Conservation (phyloP, 2,797 vertebrate genomes). For the Lagodon rhomboides region DNA sequence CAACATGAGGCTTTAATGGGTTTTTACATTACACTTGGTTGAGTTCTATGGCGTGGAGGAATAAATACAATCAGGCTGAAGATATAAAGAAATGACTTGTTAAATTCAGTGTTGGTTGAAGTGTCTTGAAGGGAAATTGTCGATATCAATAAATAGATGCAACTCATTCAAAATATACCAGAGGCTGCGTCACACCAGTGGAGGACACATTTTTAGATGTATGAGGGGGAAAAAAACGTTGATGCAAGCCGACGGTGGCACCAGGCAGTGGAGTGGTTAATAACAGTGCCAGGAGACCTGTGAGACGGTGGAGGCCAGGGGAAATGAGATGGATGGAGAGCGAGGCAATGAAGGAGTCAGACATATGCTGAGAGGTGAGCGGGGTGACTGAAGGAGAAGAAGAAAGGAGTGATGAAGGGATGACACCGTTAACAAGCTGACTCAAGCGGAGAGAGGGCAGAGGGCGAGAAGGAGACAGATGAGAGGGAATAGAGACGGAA, state of each 20-base stretch:
- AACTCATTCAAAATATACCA: not conserved
- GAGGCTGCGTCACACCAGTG: not conserved
- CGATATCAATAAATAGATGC: not conserved
- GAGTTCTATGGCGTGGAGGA: not conserved
- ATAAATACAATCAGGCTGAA: not conserved
- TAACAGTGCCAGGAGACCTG: not conserved
- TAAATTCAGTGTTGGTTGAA: constrained; percentile 4
- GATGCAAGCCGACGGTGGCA: not conserved
- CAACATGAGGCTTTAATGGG: not conserved
- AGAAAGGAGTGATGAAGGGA: constrained; percentile 37
- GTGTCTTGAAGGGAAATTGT: not conserved
- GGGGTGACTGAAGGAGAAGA: constrained; percentile 17
- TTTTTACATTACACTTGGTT: constrained; percentile 1
- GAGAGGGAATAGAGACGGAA: not conserved
- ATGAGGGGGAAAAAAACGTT: not conserved
- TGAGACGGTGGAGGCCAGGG: not conserved
- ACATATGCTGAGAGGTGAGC: constrained; percentile 39
- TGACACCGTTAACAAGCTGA: constrained; percentile 51
- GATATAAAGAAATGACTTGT: not conserved
- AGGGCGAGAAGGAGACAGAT: constrained; percentile 24
- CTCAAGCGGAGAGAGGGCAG: constrained; percentile 8
- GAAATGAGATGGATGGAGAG: constrained; percentile 22
- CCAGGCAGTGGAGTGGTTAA: not conserved
- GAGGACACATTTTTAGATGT: not conserved
- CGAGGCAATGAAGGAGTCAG: not conserved